phyloP scores from a whole-genome alignment of 2,113 vertebrate species.

The Leptobrachium ailaonicum region DNA sequence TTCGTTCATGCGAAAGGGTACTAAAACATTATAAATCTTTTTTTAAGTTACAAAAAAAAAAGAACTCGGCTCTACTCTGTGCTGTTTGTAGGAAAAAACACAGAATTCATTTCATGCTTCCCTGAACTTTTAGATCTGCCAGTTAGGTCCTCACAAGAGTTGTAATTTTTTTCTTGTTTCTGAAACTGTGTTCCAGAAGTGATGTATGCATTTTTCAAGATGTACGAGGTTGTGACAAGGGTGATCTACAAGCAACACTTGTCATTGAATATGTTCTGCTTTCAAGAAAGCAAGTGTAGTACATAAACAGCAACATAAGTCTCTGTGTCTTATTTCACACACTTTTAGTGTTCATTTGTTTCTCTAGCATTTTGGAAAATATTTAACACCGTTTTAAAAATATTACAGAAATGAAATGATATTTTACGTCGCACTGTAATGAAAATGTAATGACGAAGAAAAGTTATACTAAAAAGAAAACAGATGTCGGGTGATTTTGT shows the following conservation, averaged over 20 bases:
- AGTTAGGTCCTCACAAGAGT: slow-evolving; percentile 20
- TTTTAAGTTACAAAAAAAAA: not conserved
- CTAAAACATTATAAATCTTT: no score
- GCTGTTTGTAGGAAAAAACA: not conserved
- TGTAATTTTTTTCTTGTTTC: slow-evolving; percentile 25
- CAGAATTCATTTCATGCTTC: slow-evolving; percentile 38
- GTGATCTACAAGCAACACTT: slow-evolving; percentile 43
- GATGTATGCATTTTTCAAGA: slow-evolving; percentile 34
- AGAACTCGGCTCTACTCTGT: not conserved
- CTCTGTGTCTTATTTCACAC: slow-evolving; percentile 32
- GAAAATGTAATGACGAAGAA: no score
- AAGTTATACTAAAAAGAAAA: no score
- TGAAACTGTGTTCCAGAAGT: slow-evolving; percentile 28
- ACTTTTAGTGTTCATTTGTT: not conserved
- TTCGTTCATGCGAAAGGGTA: no score
- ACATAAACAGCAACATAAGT: slow-evolving; percentile 33
- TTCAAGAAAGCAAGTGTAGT: slow-evolving; percentile 22
- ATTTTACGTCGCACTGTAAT: no score
- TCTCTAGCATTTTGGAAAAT: slow-evolving; percentile 1
- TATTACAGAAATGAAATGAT: no score
- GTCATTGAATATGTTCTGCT: slow-evolving; percentile 34
- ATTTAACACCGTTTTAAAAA: no score
- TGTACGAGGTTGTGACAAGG: slow-evolving; percentile 31
- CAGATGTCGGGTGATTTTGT: no score
- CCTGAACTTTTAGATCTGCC: slow-evolving; percentile 32